phyloP scores from a whole-genome alignment of 1,140 invertebrate genomes.

The Ylistrum balloti region DNA sequence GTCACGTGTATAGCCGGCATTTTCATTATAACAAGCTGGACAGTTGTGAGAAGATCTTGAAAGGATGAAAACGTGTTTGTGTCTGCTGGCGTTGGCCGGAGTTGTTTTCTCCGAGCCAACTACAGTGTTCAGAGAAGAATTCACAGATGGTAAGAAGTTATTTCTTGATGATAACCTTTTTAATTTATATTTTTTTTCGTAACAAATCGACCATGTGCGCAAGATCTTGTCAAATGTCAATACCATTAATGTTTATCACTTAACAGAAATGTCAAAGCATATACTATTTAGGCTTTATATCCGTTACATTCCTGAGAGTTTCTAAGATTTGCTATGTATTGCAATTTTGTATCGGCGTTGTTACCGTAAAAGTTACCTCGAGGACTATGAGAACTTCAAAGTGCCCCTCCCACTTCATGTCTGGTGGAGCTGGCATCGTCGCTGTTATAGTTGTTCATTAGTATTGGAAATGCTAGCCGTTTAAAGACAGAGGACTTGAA shows the following conservation, averaged over 20 bases:
- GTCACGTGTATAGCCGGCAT: conserved; percentile 76
- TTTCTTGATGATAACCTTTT: conserved; percentile 47
- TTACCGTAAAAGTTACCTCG: too few species aligned
- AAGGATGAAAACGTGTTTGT: conserved; percentile 67
- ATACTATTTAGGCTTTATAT: too few species aligned
- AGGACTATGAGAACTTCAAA: too few species aligned
- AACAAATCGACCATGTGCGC: conserved; percentile 20
- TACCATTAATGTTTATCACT: background rate
- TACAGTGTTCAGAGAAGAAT: conserved; percentile 79
- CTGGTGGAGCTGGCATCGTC: too few species aligned
- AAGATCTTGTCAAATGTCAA: background rate
- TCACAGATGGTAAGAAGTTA: conserved; percentile 74
- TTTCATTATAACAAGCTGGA: conserved; percentile 51
- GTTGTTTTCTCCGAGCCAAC: conserved; percentile 72
- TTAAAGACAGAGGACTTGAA: too few species aligned
- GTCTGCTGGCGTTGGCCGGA: conserved; percentile 70
- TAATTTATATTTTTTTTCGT: conserved; percentile 9
- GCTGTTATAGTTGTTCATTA: too few species aligned
- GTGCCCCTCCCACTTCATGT: too few species aligned
- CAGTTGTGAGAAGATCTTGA: conserved; percentile 48
- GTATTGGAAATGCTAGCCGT: too few species aligned
- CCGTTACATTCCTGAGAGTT: too few species aligned
- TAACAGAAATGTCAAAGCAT: too few species aligned
- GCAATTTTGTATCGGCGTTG: too few species aligned
- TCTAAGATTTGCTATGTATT: too few species aligned